Evolutionary conservation across 2,888 invertebrate genomes (phyloP).

Genomic region (Hesperia comma): DNA sequence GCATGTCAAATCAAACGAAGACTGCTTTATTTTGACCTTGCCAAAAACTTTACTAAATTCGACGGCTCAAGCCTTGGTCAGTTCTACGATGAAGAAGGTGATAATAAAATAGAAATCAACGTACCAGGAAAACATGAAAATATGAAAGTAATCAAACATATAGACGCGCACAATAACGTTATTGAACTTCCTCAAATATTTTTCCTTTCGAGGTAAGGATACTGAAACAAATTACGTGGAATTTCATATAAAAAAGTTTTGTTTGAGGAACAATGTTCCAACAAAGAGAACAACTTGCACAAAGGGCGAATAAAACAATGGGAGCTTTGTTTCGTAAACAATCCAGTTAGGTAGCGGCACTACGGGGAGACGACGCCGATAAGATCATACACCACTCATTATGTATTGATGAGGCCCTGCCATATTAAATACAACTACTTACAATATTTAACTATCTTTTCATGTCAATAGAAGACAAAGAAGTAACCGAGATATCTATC

Average conservation of each 20-base stretch:
- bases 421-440: no score
- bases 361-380: background rate
- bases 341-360: conserved; percentile 39
- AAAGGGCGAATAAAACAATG: conserved; percentile 39
- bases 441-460: no score
- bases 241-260: conserved; percentile 21
- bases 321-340: conserved; percentile 42
- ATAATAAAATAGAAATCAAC: background rate
- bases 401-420: background rate
- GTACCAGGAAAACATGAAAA: background rate
- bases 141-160: background rate
- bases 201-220: conserved; percentile 10
- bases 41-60: no score
- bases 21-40: no score
- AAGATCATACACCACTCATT: background rate
- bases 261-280: conserved; percentile 21
- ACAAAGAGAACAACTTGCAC: conserved; percentile 31
- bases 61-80: background rate
- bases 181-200: conserved; percentile 9
- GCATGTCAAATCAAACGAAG: no score
- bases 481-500: no score
- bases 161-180: background rate
- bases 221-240: conserved; percentile 13
- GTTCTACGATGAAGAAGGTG: background rate
- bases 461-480: no score